Percentiles rank a stretch among this genome's conserved stretches.
phyloP scores from a whole-genome alignment of 2,797 vertebrate species.

The Phoxinus dragarum region DNA sequence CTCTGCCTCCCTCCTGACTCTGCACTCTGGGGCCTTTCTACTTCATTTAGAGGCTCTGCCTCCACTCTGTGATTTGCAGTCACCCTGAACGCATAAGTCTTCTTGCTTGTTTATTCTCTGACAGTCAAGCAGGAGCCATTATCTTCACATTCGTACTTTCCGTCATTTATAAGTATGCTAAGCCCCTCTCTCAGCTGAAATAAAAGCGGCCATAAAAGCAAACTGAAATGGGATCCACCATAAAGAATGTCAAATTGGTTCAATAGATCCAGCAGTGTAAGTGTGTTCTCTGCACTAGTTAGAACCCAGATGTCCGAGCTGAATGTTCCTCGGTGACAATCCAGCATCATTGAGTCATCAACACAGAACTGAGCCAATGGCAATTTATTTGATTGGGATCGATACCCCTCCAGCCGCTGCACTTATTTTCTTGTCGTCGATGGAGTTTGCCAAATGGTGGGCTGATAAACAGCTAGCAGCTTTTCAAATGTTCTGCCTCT shows the following conservation, averaged over 20 bases:
- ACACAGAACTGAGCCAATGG: conserved; percentile 29
- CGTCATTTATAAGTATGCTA: conserved; percentile 56
- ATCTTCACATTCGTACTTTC: conserved; percentile 56
- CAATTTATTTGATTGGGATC: conserved; percentile 61
- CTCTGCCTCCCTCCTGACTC: conserved; percentile 11
- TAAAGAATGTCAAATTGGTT: conserved; percentile 60
- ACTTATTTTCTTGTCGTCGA: conserved; percentile 51
- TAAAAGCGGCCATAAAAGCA: conserved; percentile 56
- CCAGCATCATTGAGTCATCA: conserved; percentile 58
- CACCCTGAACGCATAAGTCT: conserved; percentile 50
- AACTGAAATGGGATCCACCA: conserved; percentile 55
- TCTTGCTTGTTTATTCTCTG: conserved; percentile 58
- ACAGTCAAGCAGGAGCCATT: conserved; percentile 50
- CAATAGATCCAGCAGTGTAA: conserved; percentile 41
- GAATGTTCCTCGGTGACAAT: conserved; percentile 38
- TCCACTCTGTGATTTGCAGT: conserved; percentile 50
- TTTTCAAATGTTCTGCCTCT: conserved; percentile 42
- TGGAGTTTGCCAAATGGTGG: conserved; percentile 50
- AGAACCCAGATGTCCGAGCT: conserved; percentile 28
- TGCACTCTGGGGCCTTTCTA: conserved; percentile 7
- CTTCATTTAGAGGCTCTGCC: conserved; percentile 27
- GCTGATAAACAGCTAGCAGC: conserved; percentile 60
- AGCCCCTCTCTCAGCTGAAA: conserved; percentile 49
- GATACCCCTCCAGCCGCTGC: conserved; percentile 44
- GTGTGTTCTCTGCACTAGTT: conserved; percentile 28